Conservation (phyloP, 2,888 invertebrate genomes). For the Sminthurinus aureus region DNA sequence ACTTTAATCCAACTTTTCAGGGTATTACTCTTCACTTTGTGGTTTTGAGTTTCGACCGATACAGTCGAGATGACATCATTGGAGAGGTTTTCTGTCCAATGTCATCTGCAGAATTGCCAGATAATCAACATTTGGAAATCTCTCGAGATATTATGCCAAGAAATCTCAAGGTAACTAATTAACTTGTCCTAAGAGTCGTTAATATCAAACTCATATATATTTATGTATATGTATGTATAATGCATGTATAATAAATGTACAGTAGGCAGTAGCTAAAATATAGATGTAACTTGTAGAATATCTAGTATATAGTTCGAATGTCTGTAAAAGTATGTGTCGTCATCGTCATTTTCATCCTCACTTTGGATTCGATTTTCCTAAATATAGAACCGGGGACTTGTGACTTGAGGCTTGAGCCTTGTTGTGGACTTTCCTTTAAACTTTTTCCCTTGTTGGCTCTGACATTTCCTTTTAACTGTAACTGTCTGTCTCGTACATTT, state of each 20-base stretch:
- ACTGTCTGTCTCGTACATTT: not conserved
- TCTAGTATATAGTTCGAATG: too few relatives aligned
- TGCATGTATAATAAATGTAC: not conserved
- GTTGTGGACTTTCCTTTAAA: too few relatives aligned
- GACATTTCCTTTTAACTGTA: not conserved
- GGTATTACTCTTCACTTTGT: conserved; percentile 91
- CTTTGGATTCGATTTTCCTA: too few relatives aligned
- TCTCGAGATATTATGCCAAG: conserved; percentile 91
- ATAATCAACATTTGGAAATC: conserved; percentile 80
- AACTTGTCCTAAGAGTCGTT: conserved; percentile 3
- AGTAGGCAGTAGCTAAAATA: too few relatives aligned
- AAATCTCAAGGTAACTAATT: conserved; percentile 79
- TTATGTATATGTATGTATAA: too few relatives aligned
- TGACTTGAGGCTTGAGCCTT: too few relatives aligned
- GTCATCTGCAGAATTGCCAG: conserved; percentile 72
- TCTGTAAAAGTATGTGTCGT: too few relatives aligned
- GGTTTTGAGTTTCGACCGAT: conserved; percentile 93
- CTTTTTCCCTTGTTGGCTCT: conserved; percentile 14
- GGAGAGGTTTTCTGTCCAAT: conserved; percentile 94
- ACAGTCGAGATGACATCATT: conserved; percentile 97
- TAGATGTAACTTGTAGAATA: too few relatives aligned
- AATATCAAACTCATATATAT: not conserved
- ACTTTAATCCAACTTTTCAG: conserved; percentile 63
- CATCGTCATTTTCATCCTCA: too few relatives aligned
- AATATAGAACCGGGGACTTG: too few relatives aligned